A percentile compares a stretch with the other conserved stretches of the same genome.
Conservation (phyloP, 2,888 invertebrate genomes). For the Drosophila greeni region DNA sequence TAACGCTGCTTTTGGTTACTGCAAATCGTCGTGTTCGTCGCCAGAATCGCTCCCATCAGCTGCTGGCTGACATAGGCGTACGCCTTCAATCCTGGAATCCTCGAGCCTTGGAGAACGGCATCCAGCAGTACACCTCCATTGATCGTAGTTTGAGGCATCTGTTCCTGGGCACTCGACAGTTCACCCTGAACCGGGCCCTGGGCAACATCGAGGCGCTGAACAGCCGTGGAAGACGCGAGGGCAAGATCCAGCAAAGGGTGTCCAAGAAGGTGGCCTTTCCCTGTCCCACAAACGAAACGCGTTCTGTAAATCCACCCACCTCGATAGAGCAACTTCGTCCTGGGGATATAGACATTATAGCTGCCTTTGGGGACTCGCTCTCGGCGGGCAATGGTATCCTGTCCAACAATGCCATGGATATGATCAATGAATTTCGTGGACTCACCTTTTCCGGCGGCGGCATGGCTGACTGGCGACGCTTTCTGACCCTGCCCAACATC, state of each 20-base stretch:
- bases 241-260: conserved; percentile 72
- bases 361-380: conserved; percentile 82
- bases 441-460: conserved; percentile 80
- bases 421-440: conserved; percentile 80
- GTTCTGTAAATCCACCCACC: conserved; percentile 77
- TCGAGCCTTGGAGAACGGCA: conserved; percentile 37
- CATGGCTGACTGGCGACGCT: conserved; percentile 80
- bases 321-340: conserved; percentile 80
- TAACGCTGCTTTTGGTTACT: conserved; percentile 1
- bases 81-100: conserved; percentile 43
- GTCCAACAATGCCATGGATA: conserved; percentile 78
- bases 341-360: conserved; percentile 83
- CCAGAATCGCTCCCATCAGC: conserved; percentile 55
- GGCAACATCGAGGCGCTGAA: conserved; percentile 45
- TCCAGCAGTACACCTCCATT: conserved; percentile 60
- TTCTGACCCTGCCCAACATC: conserved; percentile 81
- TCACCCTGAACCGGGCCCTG: conserved; percentile 39
- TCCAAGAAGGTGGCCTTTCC: conserved; percentile 73
- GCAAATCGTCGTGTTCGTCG: conserved; percentile 29
- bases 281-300: conserved; percentile 74
- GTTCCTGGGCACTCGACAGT: conserved; percentile 51
- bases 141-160: conserved; percentile 57
- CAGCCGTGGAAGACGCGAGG: conserved; percentile 48
- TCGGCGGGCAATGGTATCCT: conserved; percentile 81
- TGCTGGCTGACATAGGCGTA: conserved; percentile 60